Evolutionary conservation across 2,797 vertebrate species (phyloP).

Genomic region (Clarias platycephalus): DNA sequence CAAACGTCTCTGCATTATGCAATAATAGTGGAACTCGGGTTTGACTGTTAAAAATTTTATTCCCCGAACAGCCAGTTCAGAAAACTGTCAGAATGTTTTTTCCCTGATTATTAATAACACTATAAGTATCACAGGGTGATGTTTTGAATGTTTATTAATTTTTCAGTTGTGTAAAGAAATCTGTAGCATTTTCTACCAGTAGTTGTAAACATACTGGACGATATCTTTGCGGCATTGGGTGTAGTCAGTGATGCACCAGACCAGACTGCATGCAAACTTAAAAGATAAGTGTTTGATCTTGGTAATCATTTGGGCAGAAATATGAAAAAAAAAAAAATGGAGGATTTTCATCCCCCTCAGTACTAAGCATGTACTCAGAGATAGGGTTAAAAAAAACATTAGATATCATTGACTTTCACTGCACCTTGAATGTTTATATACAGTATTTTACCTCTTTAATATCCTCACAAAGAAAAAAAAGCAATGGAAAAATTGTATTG

Average conservation of each 20-base stretch:
- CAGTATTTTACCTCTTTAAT: too few species aligned
- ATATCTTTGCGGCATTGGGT: neutral
- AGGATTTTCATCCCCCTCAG: neutral
- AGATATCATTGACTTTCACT: neutral
- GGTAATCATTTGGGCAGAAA: neutral
- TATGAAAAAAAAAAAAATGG: neutral
- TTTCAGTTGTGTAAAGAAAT: neutral
- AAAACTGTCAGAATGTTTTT: neutral
- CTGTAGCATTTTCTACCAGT: too few species aligned
- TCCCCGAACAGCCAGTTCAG: neutral
- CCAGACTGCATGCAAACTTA: neutral
- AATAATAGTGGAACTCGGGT: neutral
- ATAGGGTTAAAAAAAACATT: neutral
- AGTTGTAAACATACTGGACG: neutral
- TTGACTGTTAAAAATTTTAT: neutral
- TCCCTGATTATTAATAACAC: neutral
- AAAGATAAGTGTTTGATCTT: neutral
- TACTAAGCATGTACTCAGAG: neutral
- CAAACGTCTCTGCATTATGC: neutral
- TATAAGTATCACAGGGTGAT: neutral
- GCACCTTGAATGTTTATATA: neutral
- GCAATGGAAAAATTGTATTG: too few species aligned
- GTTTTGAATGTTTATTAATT: neutral
- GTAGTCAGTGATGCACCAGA: neutral
- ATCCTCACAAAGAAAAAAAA: too few species aligned